Conservation (phyloP, 2,113 vertebrate genomes). For the Rhabdomys dilectus region DNA sequence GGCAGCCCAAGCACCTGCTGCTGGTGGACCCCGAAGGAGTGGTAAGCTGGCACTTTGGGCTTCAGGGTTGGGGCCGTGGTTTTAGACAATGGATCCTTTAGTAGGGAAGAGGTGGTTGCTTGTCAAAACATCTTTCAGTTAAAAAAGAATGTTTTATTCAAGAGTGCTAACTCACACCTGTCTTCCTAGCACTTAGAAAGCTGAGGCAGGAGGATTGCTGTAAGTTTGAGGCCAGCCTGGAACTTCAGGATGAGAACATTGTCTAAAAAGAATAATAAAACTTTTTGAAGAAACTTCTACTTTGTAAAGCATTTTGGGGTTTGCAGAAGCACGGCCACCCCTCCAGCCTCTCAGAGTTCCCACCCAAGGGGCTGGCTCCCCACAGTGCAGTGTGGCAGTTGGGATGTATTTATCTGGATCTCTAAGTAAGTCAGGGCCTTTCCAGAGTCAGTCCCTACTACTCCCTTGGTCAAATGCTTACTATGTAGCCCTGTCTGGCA, state of each 20-base stretch:
- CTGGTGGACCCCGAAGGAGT: conserved; percentile 98
- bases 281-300: not conserved
- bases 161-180: not conserved
- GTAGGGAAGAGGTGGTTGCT: not conserved
- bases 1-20: conserved; percentile 96
- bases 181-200: not conserved
- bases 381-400: too few relatives aligned
- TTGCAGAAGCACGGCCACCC: not conserved
- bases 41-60: conserved; percentile 87
- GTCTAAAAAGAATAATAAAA: not conserved
- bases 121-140: not conserved
- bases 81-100: not conserved
- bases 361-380: not conserved
- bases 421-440: not conserved
- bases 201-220: not conserved
- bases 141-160: not conserved
- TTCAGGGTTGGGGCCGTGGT: too few relatives aligned
- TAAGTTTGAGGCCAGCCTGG: not conserved
- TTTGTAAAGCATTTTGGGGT: not conserved
- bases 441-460: not conserved
- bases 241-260: not conserved
- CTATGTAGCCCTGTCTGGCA: not conserved
- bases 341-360: too few relatives aligned
- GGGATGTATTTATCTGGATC: not conserved
- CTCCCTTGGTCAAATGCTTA: not conserved